Base-by-base conservation (phyloP, 2,113 vertebrate genomes). In the Trichechus manatus region DNA sequence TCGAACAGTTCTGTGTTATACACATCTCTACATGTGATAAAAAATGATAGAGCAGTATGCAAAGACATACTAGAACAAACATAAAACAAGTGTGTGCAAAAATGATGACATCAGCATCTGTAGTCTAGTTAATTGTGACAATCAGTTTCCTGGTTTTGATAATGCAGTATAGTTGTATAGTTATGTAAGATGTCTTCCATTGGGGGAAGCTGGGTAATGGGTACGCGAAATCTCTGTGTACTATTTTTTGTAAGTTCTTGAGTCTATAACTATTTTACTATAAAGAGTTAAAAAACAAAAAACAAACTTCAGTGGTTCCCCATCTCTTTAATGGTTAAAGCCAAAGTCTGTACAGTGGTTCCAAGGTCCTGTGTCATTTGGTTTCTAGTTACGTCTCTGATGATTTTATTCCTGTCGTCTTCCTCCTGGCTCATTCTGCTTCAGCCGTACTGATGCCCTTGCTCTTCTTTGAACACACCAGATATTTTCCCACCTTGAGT, bases 1-100 rank as follows among this genome's bases (percentile, higher is more conserved):
- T 10, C 1, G 36, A 20, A 1, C 2, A 31, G 19, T 36, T 19
- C 53, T 36, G 47, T 31, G 5, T 13, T 1, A 15, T 1, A 9
- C 33, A 50, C 15, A 1, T 19, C n/a, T 8, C 27, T 22, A 17
- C 27, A 17, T 1, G 64, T 31, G 27, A 63, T 20, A 9, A 10
- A 59, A 59, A 66, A 80, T 23, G 31, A 25, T 31, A 11, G 50
- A 42, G 39, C 39, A 5, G 29, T 68, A 59, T 14, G 7, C 27
- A 1, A 9, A n/a, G 8, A 42, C 31, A 3, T 44, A n/a, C n/a
- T 17, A 9, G 11, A 79, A 64, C 27, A 64, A 64, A 29, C 63
- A 47, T 47, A 47, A 66, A 68, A 68, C 6, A 5, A n/a, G 13
- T n/a, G 17, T 5, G 1, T 36, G 68, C 68, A 70, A n/a, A 70